Evolutionary conservation across 1,140 invertebrate species (phyloP).

Genomic region (Philotrypesis tridentata): DNA sequence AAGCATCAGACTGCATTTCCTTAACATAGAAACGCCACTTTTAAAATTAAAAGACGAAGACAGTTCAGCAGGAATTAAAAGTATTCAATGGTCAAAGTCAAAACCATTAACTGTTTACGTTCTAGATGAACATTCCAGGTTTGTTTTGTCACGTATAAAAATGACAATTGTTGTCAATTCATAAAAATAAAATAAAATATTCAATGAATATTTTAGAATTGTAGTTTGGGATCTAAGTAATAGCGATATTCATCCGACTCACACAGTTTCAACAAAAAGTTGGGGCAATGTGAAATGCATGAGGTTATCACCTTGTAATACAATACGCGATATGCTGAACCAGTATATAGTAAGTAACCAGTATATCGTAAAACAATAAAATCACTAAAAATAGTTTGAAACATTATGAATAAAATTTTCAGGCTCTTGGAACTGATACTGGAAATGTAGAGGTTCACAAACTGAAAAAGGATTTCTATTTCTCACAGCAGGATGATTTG

Average conservation of each 20-base stretch:
- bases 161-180: background rate
- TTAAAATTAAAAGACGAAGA: slow-evolving; percentile 70
- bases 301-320: slow-evolving; percentile 68
- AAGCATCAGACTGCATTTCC: slow-evolving; percentile 72
- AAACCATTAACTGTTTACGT: slow-evolving; percentile 77
- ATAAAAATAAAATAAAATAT: background rate
- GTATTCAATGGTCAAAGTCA: slow-evolving; percentile 76
- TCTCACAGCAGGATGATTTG: slow-evolving; percentile 69
- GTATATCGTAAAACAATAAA: background rate
- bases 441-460: slow-evolving; percentile 71
- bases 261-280: slow-evolving; percentile 61
- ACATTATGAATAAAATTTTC: background rate
- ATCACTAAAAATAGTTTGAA: background rate
- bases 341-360: slow-evolving; percentile 66
- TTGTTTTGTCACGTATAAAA: slow-evolving; percentile 43
- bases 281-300: slow-evolving; percentile 64
- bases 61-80: slow-evolving; percentile 65
- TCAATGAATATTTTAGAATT: slow-evolving; percentile 64
- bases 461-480: slow-evolving; percentile 71
- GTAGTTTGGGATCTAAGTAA: slow-evolving; percentile 76
- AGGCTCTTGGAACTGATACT: slow-evolving; percentile 69
- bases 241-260: slow-evolving; percentile 69
- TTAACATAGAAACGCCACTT: slow-evolving; percentile 72
- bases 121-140: slow-evolving; percentile 74
- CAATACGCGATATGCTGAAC: slow-evolving; percentile 61